Conservation (phyloP, 2,113 vertebrate species). For the Gopherus evgoodei region DNA sequence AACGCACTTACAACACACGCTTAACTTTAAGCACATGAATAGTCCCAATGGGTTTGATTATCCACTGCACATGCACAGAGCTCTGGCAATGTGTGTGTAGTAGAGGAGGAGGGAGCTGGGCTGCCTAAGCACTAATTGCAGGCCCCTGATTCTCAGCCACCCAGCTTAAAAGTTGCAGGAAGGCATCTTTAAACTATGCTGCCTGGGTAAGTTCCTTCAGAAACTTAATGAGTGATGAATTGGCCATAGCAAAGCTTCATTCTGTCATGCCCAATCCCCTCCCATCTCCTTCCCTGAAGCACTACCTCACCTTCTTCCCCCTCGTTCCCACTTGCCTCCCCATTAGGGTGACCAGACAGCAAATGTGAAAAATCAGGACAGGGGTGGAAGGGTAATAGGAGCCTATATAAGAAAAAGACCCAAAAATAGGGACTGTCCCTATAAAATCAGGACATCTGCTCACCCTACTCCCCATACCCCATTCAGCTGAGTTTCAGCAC, state of each 20-base stretch:
- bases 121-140: neutral
- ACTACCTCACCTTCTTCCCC: neutral
- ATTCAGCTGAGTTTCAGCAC: neutral
- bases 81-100: neutral
- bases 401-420: too few species aligned
- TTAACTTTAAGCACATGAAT: neutral
- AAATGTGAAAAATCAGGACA: too few species aligned
- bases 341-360: too few species aligned
- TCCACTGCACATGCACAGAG: neutral
- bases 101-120: neutral
- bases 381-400: too few species aligned
- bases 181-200: neutral
- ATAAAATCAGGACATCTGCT: too few species aligned
- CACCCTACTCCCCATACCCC: neutral
- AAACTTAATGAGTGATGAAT: conserved; percentile 1
- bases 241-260: neutral
- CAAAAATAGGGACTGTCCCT: too few species aligned
- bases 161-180: neutral
- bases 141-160: neutral
- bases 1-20: neutral
- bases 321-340: neutral
- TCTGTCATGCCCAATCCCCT: neutral
- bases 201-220: neutral
- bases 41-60: neutral
- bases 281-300: neutral